Base-by-base conservation (phyloP, 1,140 invertebrate genomes). In the Hypothenemus hampei region DNA sequence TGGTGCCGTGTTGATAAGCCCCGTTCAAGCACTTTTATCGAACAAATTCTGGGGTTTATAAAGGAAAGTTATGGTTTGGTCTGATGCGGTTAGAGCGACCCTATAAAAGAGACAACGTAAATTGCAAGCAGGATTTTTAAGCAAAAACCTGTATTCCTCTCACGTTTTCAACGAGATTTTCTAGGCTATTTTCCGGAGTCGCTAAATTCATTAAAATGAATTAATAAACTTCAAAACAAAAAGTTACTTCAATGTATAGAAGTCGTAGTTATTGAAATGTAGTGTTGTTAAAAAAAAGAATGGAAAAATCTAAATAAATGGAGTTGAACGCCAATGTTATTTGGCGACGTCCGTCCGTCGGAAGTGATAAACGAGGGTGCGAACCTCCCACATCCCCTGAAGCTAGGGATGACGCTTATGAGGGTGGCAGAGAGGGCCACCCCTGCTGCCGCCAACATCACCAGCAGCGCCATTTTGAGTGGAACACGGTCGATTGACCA, bases 161-260 rank as follows among this genome's bases (percentile, higher is more conserved):
- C 35, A 98, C 86, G 77, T 98, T 97, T 93, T 22, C n/a, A 49
- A 44, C 59, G 49, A 63, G 63, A 68, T 68, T 66, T 65, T 62
- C 49, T n/a, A n/a, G 61, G 63, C 60, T 55, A 68, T 68, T 66
- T 66, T 61, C 52, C 62, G 61, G 35, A 37, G 59, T 58, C 65
- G 65, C 65, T 66, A 68, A 68, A 69, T 69, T 69, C 68, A 69
- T 69, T 69, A 68, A 64, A 64, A 68, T 66, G 66, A 66, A 65
- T 65, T 64, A 48, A 29, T 11, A 31, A 31, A 13, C 13, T 13
- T 31, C 26, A 31, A 8, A 11, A 13, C 1, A 7, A 29, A 29
- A 29, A 29, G n/a, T 7, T 29, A n/a, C 6, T 6, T n/a, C 26
- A 29, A 29, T 7, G 26, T 7, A 29, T 29, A 1, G 26, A 29